Evolutionary conservation across 2,797 vertebrate species (phyloP).

Genomic region (Petrocephalus sullivani): DNA sequence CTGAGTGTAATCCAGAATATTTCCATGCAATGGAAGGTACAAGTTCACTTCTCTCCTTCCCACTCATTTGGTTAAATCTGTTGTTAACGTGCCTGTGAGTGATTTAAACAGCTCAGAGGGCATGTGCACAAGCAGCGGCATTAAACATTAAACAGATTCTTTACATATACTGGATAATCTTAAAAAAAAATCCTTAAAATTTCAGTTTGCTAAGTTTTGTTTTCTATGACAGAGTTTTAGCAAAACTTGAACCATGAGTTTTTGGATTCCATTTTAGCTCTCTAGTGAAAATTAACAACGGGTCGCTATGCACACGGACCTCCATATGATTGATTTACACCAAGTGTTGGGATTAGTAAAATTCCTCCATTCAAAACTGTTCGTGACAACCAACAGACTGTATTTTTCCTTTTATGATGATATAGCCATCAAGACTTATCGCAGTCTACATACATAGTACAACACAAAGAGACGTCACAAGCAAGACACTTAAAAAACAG

Average conservation of each 20-base stretch:
- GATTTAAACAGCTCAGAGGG: neutral
- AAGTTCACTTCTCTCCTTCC: neutral
- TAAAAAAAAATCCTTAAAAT: neutral
- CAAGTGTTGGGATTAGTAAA: neutral
- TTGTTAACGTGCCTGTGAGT: neutral
- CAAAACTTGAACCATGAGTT: neutral
- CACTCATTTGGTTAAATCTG: neutral
- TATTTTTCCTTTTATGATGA: constrained; percentile 7
- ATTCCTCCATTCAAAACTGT: neutral
- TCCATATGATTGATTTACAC: neutral
- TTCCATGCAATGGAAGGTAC: neutral
- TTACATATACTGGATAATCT: neutral
- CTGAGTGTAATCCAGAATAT: neutral
- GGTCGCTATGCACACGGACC: neutral
- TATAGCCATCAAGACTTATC: neutral
- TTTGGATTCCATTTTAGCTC: neutral
- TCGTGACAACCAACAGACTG: neutral
- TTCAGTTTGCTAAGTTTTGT: neutral
- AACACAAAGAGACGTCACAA: constrained; percentile 26
- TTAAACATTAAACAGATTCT: neutral
- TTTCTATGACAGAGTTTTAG: neutral
- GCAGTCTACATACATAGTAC: neutral
- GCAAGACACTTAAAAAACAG: constrained; percentile 18
- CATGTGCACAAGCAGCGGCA: neutral
- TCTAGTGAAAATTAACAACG: neutral